Evolutionary conservation across 2,797 vertebrate species (phyloP).

Genomic region (Oreonectes daqikongensis): DNA sequence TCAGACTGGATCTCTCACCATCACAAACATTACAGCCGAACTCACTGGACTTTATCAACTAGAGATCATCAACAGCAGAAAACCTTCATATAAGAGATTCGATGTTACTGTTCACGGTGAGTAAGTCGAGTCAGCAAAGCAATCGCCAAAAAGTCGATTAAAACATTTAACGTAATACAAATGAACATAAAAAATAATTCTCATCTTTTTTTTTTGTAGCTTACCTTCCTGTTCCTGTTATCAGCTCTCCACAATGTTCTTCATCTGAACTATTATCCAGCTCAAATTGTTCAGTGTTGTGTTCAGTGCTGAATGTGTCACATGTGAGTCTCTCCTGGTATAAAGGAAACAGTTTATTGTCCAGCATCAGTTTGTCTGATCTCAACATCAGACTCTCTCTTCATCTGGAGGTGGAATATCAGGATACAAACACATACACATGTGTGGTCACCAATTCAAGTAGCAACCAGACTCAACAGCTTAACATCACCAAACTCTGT

Average conservation of each 20-base stretch:
- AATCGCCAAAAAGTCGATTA: too few species aligned
- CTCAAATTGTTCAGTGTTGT: neutral
- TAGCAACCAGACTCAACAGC: neutral
- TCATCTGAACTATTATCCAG: too few species aligned
- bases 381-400: too few species aligned
- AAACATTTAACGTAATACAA: too few species aligned
- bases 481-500: neutral
- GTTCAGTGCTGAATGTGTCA: too few species aligned
- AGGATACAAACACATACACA: neutral
- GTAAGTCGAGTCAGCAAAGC: neutral
- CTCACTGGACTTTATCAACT: neutral
- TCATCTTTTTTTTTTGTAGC: neutral
- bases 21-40: neutral
- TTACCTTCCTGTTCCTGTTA: neutral
- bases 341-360: neutral
- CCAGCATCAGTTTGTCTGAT: neutral
- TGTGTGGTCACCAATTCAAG: neutral
- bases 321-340: conserved; percentile 14
- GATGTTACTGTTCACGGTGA: neutral
- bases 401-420: neutral
- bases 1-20: neutral
- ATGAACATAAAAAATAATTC: neutral
- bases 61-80: neutral
- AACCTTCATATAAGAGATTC: neutral
- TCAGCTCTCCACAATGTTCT: neutral